Evolutionary conservation across 1,140 invertebrate genomes (phyloP), one percentile per base, ranked within the genome.

Genomic region (Maniola jurtina): DNA sequence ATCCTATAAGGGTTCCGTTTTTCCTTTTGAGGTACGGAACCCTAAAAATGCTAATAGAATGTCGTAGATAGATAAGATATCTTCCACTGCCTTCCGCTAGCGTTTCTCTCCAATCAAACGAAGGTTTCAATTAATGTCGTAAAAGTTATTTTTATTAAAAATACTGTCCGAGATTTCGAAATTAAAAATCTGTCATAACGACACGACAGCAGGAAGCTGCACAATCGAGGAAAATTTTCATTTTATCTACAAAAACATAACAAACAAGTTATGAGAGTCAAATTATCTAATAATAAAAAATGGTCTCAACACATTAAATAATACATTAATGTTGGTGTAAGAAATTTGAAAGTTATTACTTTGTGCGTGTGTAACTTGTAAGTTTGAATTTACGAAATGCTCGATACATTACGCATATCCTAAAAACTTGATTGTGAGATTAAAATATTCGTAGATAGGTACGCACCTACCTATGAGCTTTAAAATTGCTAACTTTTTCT

Each of bases 181-280:
- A 55, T 55, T 55, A 55, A 55, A 55, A 55, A 10, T 55, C 54
- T 55, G 54, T 55, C 54, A 55, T 34, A 55, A 34, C 48, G 48
- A 52, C 13, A 55, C 35, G 54, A 55, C 54, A 55, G 54, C 54
- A 55, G 54, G 54, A 55, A 34, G n/a, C 34, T 55, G 54, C 34
- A 34, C 25, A 55, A 55, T 55, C 54, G 54, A 52, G 48, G 48
- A 52, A 52, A 52, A 4, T 52, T 52, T 25, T 55, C 13, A 55
- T 55, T 0, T 55, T 10, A 34, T 34, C 34, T 55, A 55, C 34
- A 36, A 35, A 33, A 34, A 36, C 34, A 36, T 55, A 55, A 35
- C 25, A 55, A 9, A 55, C 34, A 55, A 14, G 25, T 34, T 55
- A 4, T 14, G 11, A 13, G 34, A 55, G 13, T 34, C 35, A 34